A percentile compares a stretch with the other conserved stretches of the same genome.
Conservation (phyloP, 2,113 vertebrate species). For the Eonycteris spelaea region DNA sequence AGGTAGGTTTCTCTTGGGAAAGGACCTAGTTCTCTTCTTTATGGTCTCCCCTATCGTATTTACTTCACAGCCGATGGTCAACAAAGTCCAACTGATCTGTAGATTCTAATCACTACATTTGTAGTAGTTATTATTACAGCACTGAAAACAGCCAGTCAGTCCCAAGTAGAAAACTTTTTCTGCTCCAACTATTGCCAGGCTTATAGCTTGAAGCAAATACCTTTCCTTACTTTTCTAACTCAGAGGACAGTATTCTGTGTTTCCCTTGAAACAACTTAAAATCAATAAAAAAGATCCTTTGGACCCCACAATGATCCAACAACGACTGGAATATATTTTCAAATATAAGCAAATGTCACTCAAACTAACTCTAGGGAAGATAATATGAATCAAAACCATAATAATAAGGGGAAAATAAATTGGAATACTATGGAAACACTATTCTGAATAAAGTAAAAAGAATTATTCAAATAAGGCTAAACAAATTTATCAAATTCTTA, state of each 20-base stretch:
- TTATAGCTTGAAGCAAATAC: neutral
- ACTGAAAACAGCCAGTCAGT: conserved; percentile 22
- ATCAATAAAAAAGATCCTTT: neutral
- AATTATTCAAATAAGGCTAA: conserved; percentile 29
- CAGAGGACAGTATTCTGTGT: neutral
- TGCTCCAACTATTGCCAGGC: conserved; percentile 7
- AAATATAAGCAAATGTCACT: neutral
- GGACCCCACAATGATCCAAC: neutral
- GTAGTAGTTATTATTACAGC: neutral
- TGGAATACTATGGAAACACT: neutral
- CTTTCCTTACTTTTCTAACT: neutral
- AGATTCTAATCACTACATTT: neutral
- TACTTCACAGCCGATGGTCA: neutral
- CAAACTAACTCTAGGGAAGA: neutral
- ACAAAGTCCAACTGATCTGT: neutral
- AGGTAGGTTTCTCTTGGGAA: neutral
- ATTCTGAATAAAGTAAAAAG: conserved; percentile 22
- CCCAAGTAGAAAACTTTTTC: neutral
- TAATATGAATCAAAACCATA: neutral
- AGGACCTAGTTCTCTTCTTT: neutral
- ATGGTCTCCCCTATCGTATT: neutral
- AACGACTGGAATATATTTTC: neutral
- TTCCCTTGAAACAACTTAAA: conserved; percentile 8
- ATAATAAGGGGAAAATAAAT: neutral
- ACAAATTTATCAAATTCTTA: neutral